Evolutionary conservation across 2,797 vertebrate genomes (phyloP), one percentile per base, ranked within the genome.

Genomic region (Enteromius afrohamiltoni): DNA sequence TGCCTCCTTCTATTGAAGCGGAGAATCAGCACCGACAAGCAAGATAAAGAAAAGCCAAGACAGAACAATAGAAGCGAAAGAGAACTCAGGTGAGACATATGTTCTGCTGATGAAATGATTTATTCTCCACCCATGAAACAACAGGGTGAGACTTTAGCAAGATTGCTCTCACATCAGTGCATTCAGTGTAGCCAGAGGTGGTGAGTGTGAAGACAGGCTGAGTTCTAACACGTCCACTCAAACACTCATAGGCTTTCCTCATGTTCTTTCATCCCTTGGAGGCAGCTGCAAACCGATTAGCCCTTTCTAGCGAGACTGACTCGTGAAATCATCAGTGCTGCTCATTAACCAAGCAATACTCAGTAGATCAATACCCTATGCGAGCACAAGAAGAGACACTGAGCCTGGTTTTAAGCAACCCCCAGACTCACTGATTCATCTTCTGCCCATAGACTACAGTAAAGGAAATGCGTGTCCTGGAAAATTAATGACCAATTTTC

Each of bases 321-420:
- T 77, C 58, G 10, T 62, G 37, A 64, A 83, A 55, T 76, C 64
- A 42, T 81, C 71, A 21, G 26, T 73, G 26, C 34, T 86, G 83
- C 60, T 85, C 65, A 85, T 81, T 88, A 85, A 68, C 78, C 73
- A 34, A 70, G 73, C 83, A 73, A 74, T 67, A 45, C 70, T 81
- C 40, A 23, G 47, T 29, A 53, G n/a, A 85, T 89, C 85, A 83
- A 86, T 84, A 80, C 73, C 64, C 29, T 67, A 53, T 8, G 3
- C 40, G 70, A 80, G 29, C 69, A 64, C 14, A 31, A 78, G 17
- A 78, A 75, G 51, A 76, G 34, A 26, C 9, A 37, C 68, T 21
- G 53, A 62, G 51, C 26, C n/a, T 75, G 64, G 69, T 79, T 47
- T 68, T 76, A 74, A 62, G 64, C 49, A 83, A 76, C 64, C 31